Conservation (phyloP, 2,797 vertebrate species). For the Garrulus glandarius region DNA sequence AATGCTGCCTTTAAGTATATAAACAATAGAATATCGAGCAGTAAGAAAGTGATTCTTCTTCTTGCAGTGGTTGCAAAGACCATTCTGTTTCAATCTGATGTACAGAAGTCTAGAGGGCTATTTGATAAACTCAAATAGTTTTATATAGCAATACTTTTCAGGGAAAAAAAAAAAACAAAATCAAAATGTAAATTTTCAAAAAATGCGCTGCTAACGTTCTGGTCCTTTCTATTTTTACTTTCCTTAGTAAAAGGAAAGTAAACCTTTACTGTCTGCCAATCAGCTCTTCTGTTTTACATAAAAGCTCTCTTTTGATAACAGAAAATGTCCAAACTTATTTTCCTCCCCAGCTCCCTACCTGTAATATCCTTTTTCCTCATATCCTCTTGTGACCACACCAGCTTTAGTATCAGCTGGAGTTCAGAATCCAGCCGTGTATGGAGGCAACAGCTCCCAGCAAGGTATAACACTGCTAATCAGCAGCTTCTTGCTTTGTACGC, state of each 20-base stretch:
- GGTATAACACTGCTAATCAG: neutral
- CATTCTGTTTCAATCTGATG: neutral
- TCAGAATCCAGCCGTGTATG: neutral
- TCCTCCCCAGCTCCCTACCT: neutral
- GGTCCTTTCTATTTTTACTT: neutral
- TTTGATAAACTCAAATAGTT: neutral
- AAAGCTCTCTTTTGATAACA: neutral
- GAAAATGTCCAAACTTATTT: neutral
- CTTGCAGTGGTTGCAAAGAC: neutral
- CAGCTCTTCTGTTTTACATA: neutral
- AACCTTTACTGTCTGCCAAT: too few relatives aligned
- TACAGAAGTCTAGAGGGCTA: neutral
- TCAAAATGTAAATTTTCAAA: rapidly evolving
- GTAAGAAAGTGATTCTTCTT: neutral
- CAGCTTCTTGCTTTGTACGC: neutral
- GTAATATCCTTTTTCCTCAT: neutral
- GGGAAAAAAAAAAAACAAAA: neutral
- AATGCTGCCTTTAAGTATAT: neutral
- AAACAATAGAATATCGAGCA: neutral
- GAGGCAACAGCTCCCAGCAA: neutral
- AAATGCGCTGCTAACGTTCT: neutral
- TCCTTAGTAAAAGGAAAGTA: too few relatives aligned
- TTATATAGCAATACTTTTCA: neutral
- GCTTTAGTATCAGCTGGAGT: neutral
- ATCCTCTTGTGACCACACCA: neutral